phyloP scores from a whole-genome alignment of 2,113 vertebrate genomes.

The Sclerurus mexicanus region DNA sequence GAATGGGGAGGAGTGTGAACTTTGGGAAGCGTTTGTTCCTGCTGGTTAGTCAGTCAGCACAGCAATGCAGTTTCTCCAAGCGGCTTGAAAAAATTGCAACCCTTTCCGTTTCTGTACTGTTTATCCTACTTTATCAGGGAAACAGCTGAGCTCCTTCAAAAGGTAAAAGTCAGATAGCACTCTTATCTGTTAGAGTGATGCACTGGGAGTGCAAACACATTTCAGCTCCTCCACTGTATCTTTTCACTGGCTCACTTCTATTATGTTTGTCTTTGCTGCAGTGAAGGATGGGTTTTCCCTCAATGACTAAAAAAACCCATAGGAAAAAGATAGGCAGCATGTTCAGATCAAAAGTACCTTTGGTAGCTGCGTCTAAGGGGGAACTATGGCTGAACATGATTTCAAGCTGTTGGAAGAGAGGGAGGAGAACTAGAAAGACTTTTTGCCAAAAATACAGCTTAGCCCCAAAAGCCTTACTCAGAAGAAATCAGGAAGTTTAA shows the following conservation, averaged over 20 bases:
- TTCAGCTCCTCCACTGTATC: neutral
- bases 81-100: conserved; percentile 32
- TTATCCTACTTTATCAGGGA: conserved; percentile 47
- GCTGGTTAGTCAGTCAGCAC: conserved; percentile 37
- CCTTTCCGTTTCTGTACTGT: conserved; percentile 23
- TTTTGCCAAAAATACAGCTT: neutral
- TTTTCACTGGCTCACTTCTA: neutral
- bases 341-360: neutral
- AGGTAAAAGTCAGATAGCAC: conserved; percentile 51
- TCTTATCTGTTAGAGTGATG: conserved; percentile 9
- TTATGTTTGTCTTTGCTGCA: conserved; percentile 11
- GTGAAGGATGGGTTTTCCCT: neutral
- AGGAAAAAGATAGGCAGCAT: neutral
- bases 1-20: conserved; percentile 45
- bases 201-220: neutral
- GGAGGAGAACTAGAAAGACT: neutral
- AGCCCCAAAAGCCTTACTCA: neutral
- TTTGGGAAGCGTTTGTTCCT: conserved; percentile 14
- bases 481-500: neutral
- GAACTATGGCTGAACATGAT: neutral
- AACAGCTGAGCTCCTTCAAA: conserved; percentile 35
- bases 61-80: neutral
- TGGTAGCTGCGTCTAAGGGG: neutral
- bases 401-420: neutral
- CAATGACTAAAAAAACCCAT: neutral